Evolutionary conservation across 2,888 invertebrate genomes (phyloP).

Genomic region (Limnephilus lunatus): DNA sequence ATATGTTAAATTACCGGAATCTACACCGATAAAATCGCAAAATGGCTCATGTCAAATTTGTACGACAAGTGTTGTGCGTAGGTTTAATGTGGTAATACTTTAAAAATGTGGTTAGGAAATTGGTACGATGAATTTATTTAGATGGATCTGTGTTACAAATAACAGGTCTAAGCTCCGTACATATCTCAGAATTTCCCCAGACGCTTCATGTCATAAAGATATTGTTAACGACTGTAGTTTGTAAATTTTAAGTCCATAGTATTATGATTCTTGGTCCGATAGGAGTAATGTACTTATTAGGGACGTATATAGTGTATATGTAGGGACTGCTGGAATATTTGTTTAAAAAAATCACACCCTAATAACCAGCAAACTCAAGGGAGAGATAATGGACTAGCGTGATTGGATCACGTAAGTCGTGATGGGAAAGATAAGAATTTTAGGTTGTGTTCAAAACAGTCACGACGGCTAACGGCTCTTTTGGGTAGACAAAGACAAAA

Average conservation of each 20-base stretch:
- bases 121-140: background rate
- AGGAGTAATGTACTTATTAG: background rate
- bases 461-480: no score
- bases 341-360: background rate
- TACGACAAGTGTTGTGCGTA: no score
- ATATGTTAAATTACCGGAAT: no score
- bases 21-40: no score
- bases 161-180: background rate
- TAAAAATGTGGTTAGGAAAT: no score
- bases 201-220: background rate
- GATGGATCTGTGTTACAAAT: background rate
- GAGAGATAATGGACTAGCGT: background rate
- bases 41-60: no score
- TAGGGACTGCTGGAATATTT: background rate
- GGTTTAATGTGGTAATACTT: no score
- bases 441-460: no score
- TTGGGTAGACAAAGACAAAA: no score
- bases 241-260: background rate
- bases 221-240: background rate
- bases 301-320: background rate
- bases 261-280: background rate
- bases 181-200: background rate
- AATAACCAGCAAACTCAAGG: background rate
- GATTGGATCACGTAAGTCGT: no score
- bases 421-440: no score